Conservation (phyloP, 2,113 vertebrate genomes). For the Pteruthius melanotis region DNA sequence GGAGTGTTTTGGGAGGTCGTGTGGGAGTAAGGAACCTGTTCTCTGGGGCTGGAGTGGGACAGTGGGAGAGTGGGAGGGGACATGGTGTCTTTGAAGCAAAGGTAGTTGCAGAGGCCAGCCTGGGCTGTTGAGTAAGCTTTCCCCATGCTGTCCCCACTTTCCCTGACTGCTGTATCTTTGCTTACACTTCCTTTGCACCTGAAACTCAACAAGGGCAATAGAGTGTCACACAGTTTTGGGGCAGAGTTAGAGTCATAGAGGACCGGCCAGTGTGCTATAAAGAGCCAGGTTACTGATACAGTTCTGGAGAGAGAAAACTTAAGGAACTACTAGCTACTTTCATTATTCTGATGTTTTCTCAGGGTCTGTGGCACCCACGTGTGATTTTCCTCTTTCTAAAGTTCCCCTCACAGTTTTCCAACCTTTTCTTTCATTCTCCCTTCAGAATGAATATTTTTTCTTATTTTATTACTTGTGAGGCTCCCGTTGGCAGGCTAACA, state of each 20-base stretch:
- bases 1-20: rapidly evolving
- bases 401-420: background rate
- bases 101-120: background rate
- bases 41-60: background rate
- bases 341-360: background rate
- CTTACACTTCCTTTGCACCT: background rate
- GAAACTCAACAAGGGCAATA: background rate
- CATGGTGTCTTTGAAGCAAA: background rate
- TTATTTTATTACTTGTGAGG: background rate
- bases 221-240: background rate
- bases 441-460: background rate
- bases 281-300: background rate
- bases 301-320: background rate
- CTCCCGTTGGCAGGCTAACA: background rate
- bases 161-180: background rate
- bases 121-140: background rate
- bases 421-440: background rate
- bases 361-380: background rate
- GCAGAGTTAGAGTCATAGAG: background rate
- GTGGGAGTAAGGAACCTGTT: background rate
- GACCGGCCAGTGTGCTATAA: background rate
- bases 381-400: background rate
- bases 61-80: background rate
- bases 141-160: background rate
- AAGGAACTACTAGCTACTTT: background rate